Conservation (phyloP, 2,888 invertebrate genomes). For the Myopa testacea region DNA sequence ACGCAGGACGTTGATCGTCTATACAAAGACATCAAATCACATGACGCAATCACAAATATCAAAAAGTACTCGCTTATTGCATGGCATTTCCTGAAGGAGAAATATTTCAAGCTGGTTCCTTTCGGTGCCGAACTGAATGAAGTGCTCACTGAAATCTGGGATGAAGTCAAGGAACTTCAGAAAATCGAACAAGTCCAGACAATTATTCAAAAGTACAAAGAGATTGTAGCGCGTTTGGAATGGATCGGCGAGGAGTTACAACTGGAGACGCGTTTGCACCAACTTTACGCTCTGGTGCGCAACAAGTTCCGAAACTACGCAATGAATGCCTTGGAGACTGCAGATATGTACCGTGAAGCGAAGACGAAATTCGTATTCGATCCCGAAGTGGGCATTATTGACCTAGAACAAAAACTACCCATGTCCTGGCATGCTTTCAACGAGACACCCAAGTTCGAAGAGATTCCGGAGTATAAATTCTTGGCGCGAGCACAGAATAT, state of each 20-base stretch:
- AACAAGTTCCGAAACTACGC: constrained; percentile 79
- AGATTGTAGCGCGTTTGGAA: constrained; percentile 74
- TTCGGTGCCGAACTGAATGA: constrained; percentile 77
- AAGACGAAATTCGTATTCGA: constrained; percentile 90
- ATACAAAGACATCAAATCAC: constrained; percentile 81
- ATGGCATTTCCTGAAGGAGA: constrained; percentile 76
- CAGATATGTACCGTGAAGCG: constrained; percentile 83
- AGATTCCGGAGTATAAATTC: constrained; percentile 81
- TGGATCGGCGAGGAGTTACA: constrained; percentile 84
- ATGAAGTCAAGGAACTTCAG: constrained; percentile 73
- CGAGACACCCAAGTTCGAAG: constrained; percentile 84
- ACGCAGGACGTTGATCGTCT: constrained; percentile 84
- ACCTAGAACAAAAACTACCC: constrained; percentile 87
- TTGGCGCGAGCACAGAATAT: constrained; percentile 76
- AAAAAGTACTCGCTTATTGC: constrained; percentile 79
- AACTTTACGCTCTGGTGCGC: constrained; percentile 75
- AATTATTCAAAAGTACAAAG: constrained; percentile 71
- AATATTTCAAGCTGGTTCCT: constrained; percentile 76
- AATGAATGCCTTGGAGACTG: constrained; percentile 83
- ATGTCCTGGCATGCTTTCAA: constrained; percentile 94
- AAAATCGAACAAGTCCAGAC: constrained; percentile 74
- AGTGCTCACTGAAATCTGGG: constrained; percentile 73
- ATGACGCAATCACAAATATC: constrained; percentile 82
- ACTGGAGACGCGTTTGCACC: constrained; percentile 77
- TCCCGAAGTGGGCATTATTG: constrained; percentile 80